Base-by-base conservation (phyloP, 2,113 vertebrate species). In the Ibidorhyncha struthersii region DNA sequence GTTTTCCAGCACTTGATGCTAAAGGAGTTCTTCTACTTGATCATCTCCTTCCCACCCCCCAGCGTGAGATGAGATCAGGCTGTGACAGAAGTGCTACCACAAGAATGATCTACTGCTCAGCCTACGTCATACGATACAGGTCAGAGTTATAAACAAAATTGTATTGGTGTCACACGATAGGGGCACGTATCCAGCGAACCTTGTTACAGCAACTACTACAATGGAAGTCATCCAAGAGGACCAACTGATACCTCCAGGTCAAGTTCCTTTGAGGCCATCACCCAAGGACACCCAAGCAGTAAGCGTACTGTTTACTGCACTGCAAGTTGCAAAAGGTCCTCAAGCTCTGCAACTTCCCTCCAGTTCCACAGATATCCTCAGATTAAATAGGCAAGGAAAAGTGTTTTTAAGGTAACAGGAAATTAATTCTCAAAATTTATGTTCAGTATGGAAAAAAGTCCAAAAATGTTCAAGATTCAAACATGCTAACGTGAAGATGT, bases 181-280 rank as follows among this genome's bases (percentile, higher is more conserved):
- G 84, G 41, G 70, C 93, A 91, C 2, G 3, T 29, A 90, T 56
- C 91, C 89, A 90, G 86, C 2, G 0, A 94, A 73, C 89, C 85
- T 92, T 62, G 89, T 74, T 17, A 15, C 49, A 85, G 89, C 93
- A 85, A 14, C 96, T 82, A 96, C 97, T 95, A 96, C 86, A 96
- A 70, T 93, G 96, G 97, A 95, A 96, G 84, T 53, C 84, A 94
- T 94, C 94, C 95, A 97, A 96, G 73, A 96, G 41, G 62, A 85
- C 58, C 53, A 97, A 87, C 82, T 79, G 97, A 95, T 94, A 93
- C 70, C 93, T 82, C 45, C 94, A 87, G 89, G 83, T 93, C 89
- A 85, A 95, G 89, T 97, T 97, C 87, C 93, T 89, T 6, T 14
- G 84, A 76, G 74, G 94, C 89, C 84, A 92, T 29, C 82, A 73